phyloP scores from a whole-genome alignment of 2,888 invertebrate genomes.

The Saturnia pavonia region DNA sequence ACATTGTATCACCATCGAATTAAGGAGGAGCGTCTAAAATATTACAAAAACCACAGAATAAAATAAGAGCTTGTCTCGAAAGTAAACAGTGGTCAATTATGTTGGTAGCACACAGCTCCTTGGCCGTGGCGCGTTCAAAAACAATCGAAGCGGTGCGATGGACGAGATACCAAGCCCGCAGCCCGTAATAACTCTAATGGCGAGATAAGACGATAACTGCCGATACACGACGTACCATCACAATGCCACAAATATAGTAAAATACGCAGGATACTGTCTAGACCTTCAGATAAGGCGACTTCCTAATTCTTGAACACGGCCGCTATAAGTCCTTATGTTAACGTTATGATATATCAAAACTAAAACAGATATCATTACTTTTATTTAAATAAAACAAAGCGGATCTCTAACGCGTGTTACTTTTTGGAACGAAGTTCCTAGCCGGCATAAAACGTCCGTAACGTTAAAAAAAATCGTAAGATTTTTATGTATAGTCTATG shows the following conservation, averaged over 20 bases:
- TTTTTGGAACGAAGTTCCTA: no score
- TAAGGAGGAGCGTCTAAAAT: constrained; percentile 12
- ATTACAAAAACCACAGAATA: constrained; percentile 56
- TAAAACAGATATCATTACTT: no score
- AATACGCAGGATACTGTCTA: constrained; percentile 46
- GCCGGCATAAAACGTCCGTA: no score
- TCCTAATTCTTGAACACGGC: constrained; percentile 17
- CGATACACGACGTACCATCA: constrained; percentile 29
- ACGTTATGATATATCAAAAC: background rate
- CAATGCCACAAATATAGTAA: constrained; percentile 46
- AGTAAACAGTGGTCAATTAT: constrained; percentile 81
- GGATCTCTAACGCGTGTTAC: no score
- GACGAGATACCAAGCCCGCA: constrained; percentile 63
- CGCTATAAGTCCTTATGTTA: background rate
- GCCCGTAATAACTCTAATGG: constrained; percentile 79
- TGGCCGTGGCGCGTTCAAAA: constrained; percentile 74
- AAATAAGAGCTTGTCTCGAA: constrained; percentile 72
- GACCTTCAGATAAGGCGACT: constrained; percentile 58
- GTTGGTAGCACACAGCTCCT: constrained; percentile 69
- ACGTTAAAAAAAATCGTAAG: no score
- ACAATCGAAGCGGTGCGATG: constrained; percentile 81
- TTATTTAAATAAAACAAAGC: no score
- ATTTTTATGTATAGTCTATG: no score
- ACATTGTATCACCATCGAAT: constrained; percentile 48
- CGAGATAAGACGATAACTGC: constrained; percentile 76